These are phyloP conservation scores for Lutjanus campechanus DNA, from an alignment of 2,797 vertebrate genomes.

Conservation along the genomic window DNA sequence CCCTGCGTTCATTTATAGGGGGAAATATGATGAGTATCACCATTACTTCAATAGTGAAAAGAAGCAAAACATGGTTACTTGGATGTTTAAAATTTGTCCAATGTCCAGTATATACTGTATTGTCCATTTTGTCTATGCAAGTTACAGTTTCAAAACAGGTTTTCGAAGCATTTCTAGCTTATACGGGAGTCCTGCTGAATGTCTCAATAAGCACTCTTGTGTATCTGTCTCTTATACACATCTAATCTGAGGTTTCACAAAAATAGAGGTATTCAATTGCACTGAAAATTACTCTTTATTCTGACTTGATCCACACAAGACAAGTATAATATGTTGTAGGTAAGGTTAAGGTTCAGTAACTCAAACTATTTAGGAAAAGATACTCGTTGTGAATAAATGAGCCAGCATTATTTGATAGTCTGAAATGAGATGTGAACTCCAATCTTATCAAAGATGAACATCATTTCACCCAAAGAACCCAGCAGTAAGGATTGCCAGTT, in stretches of 20 bases:
- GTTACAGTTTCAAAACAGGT: not conserved
- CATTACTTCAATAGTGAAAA: not conserved
- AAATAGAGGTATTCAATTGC: too few species aligned
- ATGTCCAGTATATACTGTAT: too few species aligned
- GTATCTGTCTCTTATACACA: too few species aligned
- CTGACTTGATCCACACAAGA: too few species aligned
- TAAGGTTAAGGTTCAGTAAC: not conserved
- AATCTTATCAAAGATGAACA: not conserved
- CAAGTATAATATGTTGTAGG: not conserved
- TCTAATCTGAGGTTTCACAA: too few species aligned
- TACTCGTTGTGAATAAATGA: not conserved
- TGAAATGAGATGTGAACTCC: not conserved
- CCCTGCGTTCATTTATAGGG: too few species aligned
- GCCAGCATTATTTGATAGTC: not conserved
- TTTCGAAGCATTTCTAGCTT: not conserved
- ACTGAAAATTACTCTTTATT: too few species aligned
- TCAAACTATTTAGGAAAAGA: not conserved
- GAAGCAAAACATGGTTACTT: not conserved
- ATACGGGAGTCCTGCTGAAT: constrained; percentile 18
- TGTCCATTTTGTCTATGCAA: not conserved
- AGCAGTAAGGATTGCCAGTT: too few species aligned
- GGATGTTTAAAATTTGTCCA: not conserved
- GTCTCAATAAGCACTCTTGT: not conserved
- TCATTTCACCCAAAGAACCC: not conserved
- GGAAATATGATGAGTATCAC: not conserved